phyloP scores from a whole-genome alignment of 1,140 invertebrate genomes.

The Probaryconus sp. region DNA sequence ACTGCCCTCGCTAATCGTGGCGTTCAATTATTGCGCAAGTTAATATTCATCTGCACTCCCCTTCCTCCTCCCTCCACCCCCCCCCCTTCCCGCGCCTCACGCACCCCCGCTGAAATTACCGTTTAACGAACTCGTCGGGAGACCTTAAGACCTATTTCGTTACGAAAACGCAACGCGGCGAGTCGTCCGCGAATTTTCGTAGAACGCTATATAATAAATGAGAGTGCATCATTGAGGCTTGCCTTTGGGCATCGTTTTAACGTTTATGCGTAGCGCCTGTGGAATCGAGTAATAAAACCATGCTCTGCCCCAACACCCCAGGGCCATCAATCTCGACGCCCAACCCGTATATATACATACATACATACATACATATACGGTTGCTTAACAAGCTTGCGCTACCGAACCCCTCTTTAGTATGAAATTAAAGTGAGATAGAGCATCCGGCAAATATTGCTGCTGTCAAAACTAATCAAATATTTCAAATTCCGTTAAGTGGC shows the following conservation, averaged over 20 bases:
- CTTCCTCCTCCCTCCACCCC: too few species aligned
- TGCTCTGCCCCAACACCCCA: slow-evolving; percentile 63
- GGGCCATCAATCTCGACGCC: slow-evolving; percentile 66
- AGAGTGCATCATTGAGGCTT: slow-evolving; percentile 59
- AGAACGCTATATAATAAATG: slow-evolving; percentile 61
- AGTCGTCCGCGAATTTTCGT: slow-evolving; percentile 35
- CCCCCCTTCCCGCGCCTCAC: too few species aligned
- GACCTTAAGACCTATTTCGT: too few species aligned
- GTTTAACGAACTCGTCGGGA: too few species aligned
- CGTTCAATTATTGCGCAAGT: too few species aligned
- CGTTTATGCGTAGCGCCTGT: slow-evolving; percentile 60
- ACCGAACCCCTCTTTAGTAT: slow-evolving; percentile 52
- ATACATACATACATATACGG: slow-evolving; percentile 46
- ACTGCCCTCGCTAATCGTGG: too few species aligned
- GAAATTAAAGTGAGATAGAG: slow-evolving; percentile 57
- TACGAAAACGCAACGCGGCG: too few species aligned
- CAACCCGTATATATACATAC: slow-evolving; percentile 54
- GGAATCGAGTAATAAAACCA: slow-evolving; percentile 66
- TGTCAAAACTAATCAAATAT: slow-evolving; percentile 49
- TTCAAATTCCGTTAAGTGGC: slow-evolving; percentile 28
- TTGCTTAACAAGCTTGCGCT: slow-evolving; percentile 56
- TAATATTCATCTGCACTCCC: too few species aligned
- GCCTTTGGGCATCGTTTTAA: slow-evolving; percentile 60
- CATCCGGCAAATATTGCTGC: slow-evolving; percentile 1
- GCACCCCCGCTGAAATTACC: too few species aligned